Conservation (phyloP, 2,113 vertebrate genomes). For the Stomatorhinus ivindoensis region DNA sequence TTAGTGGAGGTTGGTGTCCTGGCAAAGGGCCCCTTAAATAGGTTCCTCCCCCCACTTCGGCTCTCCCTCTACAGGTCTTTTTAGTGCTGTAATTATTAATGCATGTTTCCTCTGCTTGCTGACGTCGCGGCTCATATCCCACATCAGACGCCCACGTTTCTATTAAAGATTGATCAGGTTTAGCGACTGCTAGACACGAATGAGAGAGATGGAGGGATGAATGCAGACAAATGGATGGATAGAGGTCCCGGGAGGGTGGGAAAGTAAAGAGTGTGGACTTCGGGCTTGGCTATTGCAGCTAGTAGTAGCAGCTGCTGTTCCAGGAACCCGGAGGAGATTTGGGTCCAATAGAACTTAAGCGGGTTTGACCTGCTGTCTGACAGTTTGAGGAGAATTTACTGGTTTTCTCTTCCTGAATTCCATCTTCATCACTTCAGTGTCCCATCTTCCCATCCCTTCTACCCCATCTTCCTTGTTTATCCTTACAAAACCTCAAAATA, state of each 20-base stretch:
- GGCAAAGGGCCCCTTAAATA: not conserved
- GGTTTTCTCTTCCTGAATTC: not conserved
- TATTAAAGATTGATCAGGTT: constrained; percentile 18
- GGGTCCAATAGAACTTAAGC: not conserved
- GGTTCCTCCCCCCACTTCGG: not conserved
- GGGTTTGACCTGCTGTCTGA: not conserved
- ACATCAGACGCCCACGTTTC: not conserved
- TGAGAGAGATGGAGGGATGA: not conserved
- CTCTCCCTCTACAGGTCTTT: not conserved
- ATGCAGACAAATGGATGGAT: not conserved
- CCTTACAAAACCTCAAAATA: not conserved
- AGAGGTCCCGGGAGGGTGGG: not conserved
- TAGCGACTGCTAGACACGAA: not conserved
- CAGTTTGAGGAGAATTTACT: not conserved
- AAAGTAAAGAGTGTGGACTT: not conserved
- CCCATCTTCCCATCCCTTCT: not conserved
- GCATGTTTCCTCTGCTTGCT: not conserved
- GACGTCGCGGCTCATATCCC: not conserved
- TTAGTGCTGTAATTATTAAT: constrained; percentile 14
- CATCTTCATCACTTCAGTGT: not conserved
- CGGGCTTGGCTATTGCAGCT: not conserved
- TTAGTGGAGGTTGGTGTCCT: not conserved
- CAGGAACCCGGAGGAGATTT: not conserved
- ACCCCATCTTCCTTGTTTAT: not conserved
- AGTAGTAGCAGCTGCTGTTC: not conserved